Base-by-base conservation (phyloP, 1,140 invertebrate genomes). In the Physella acuta region DNA sequence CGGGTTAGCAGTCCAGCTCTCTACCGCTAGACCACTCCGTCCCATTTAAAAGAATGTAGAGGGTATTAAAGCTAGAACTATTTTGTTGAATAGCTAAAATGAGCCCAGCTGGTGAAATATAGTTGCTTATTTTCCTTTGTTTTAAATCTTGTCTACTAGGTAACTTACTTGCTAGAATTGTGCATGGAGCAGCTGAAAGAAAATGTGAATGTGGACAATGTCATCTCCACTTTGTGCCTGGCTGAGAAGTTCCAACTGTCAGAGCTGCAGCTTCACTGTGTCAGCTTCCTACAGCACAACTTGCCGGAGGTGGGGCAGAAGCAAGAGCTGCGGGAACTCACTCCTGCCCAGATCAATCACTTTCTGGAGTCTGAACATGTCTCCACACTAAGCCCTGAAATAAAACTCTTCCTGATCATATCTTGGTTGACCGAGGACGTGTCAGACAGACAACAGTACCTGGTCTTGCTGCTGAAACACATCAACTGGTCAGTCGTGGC, bases 141-240 rank as follows among this genome's bases (percentile, higher is more conserved):
- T 16, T 31, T 60, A 31, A 14, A 20, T 60, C 34, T 60, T 60
- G 16, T 26, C 8, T 30, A 26, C 28, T 82, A 90, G 71, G 86
- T 91, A 28, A 82, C 85, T 3, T 88, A 88, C 75, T 77, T 91
- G 61, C 89, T 89, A 76, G 85, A 87, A 70, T 88, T 90, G 73
- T 91, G 90, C 86, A 88, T 88, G 68, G 89, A 90, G 71, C 90
- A 88, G 73, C 80, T 91, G 66, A 86, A 89, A 62, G 83, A 87
- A 39, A 89, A 89, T 80, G 76, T 91, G 53, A 88, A 89, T 79
- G 79, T 87, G 26, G 85, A 87, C 33, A 91, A 90, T 81, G 90
- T 90, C 80, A 79, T 90, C 59, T 80, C 84, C 65, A 85, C 88
- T 4, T 88, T 85, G 74, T 85, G 87, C 61, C 76, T 89, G 65